Evolutionary conservation across 2,888 invertebrate genomes (phyloP), one percentile per base, ranked within the genome.

Genomic region (Penaeus monodon): DNA sequence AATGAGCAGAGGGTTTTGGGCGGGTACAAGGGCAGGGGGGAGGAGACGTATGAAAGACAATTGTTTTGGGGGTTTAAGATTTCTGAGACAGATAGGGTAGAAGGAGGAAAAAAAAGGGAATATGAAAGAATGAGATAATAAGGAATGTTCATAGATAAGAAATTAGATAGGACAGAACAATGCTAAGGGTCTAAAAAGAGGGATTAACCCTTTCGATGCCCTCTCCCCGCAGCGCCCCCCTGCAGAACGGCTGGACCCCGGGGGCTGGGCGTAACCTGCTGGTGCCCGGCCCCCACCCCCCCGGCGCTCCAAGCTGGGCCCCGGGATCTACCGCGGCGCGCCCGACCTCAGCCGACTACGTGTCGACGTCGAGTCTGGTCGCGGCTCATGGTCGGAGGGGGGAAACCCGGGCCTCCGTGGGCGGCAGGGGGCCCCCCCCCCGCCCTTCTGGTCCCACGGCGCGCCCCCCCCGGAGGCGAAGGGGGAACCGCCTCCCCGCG

Each of bases 241-340:
- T 88, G 12, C 90, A 90, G 73, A 90, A 88, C 44, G 94, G 94
- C 7, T 97, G 95, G 93, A 94, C n/a, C 96, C 0, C 94, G 94
- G 86, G 93, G 94, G 0, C 93, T 95, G 91, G 93, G 95, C 85
- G 94, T 95, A 96, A 95, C 91, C 93, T 97, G 7, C 91, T 97
- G 20, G 95, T 95, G 0, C 93, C 97, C 2, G 96, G 96, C 29
- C 94, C 95, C 3, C 96, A 95, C 91, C 92, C 93, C 76, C 95
- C 95, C 0, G 88, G 0, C 91, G 93, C 0, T 95, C 95, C 4
- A 94, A 94, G 90, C 94, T 95, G 64, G 97, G 97, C 7, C 95
- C 95, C 20, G 97, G 96, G n/a, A 95, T 97, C 84, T 96, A 94
- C 91, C 93, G 94, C 0, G 95, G 95, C 0, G 92, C 92, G 88